Conservation (phyloP, 2,888 invertebrate genomes). For the Sphaeridia pumilis region DNA sequence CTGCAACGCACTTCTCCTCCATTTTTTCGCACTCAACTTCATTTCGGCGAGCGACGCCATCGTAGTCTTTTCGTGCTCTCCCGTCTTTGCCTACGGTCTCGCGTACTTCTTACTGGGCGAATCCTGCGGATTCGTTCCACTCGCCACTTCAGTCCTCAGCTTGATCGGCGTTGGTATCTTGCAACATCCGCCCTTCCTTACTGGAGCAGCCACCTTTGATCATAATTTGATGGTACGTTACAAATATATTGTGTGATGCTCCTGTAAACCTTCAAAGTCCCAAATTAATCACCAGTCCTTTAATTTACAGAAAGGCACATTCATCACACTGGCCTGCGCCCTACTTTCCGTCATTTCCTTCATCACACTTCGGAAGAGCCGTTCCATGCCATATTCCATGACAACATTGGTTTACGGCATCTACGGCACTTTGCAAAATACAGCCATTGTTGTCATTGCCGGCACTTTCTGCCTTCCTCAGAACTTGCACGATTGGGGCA, state of each 20-base stretch:
- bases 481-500: constrained; percentile 15
- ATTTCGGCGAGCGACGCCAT: constrained; percentile 29
- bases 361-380: constrained; percentile 23
- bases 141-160: constrained; percentile 25
- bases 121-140: constrained; percentile 27
- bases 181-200: constrained; percentile 24
- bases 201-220: constrained; percentile 23
- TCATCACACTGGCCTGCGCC: constrained; percentile 13
- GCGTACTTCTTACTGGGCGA: constrained; percentile 20
- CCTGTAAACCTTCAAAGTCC: not conserved
- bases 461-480: constrained; percentile 19
- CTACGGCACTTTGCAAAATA: constrained; percentile 27
- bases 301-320: constrained; percentile 12
- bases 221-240: constrained; percentile 19
- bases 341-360: constrained; percentile 21
- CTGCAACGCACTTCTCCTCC: constrained; percentile 28
- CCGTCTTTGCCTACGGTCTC: constrained; percentile 10
- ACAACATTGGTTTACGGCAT: constrained; percentile 27
- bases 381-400: constrained; percentile 28
- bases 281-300: no score
- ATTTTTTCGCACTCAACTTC: constrained; percentile 31
- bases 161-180: constrained; percentile 25
- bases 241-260: not conserved
- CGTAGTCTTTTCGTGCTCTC: constrained; percentile 20
- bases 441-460: constrained; percentile 16